Conservation (phyloP, 2,113 vertebrate genomes). For the Girardinichthys multiradiatus region DNA sequence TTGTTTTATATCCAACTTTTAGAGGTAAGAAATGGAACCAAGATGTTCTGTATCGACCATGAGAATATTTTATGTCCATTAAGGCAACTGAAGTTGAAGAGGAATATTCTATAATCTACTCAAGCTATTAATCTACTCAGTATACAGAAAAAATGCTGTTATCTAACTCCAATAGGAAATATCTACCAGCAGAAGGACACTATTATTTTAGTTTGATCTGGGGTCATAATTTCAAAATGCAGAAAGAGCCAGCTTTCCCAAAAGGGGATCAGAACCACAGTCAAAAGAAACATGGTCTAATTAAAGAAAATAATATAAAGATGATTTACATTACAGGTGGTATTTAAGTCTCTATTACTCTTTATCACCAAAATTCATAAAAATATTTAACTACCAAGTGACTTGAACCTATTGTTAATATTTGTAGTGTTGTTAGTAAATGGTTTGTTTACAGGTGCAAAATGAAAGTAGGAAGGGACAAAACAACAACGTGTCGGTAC, state of each 20-base stretch:
- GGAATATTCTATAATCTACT: no score
- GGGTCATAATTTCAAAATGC: background rate
- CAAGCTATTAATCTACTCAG: no score
- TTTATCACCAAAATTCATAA: background rate
- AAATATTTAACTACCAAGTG: background rate
- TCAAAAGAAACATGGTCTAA: background rate
- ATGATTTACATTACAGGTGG: background rate
- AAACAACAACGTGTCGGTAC: background rate
- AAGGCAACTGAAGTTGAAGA: no score
- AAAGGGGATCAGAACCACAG: background rate
- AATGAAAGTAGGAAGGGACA: background rate
- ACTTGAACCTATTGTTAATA: background rate
- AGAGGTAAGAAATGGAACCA: no score
- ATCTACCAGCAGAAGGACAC: no score
- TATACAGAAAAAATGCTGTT: no score
- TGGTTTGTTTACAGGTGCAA: background rate
- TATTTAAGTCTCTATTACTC: background rate
- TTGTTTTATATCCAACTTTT: background rate
- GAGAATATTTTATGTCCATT: no score
- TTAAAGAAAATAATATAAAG: background rate
- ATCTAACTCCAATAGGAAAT: no score
- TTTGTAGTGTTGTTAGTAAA: background rate
- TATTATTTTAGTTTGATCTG: no score
- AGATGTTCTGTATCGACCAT: no score
- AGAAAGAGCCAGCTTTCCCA: background rate